Base-by-base conservation (phyloP, 2,888 invertebrate genomes). In the Acronicta aceris region DNA sequence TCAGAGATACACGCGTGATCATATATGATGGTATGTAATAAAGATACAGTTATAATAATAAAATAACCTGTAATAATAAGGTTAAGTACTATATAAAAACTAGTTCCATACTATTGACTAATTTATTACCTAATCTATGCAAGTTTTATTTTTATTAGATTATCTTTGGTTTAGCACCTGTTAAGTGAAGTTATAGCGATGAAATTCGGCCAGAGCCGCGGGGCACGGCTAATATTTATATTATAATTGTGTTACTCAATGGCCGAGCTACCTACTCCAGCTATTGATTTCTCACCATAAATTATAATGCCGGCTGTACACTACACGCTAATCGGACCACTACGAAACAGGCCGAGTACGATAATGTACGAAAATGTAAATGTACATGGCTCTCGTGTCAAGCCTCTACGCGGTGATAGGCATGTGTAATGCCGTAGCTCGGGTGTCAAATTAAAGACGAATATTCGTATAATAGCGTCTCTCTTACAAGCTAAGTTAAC, bases 281-380 rank as follows among this genome's bases (percentile, higher is more conserved):
- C 73, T 80, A 78, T 83, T 83, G 79, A 83, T 83, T 89, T 91
- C 91, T 83, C 91, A 91, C 88, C 88, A 85, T 92, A 89, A 90
- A 91, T 90, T 89, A 90, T 86, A 79, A 84, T 80, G 71, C 1
- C n/a, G n/a, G n/a, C n/a, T n/a, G n/a, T n/a, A n/a, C n/a, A n/a
- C n/a, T n/a, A n/a, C n/a, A n/a, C n/a, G n/a, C n/a, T n/a, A n/a
- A n/a, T n/a, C n/a, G n/a, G n/a, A n/a, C n/a, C n/a, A n/a, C n/a
- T n/a, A n/a, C n/a, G n/a, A n/a, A n/a, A n/a, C n/a, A n/a, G n/a
- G n/a, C n/a, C n/a, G n/a, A n/a, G n/a, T n/a, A n/a, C n/a, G n/a
- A n/a, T n/a, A n/a, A n/a, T n/a, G n/a, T n/a, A n/a, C n/a, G n/a
- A n/a, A n/a, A n/a, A n/a, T n/a, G n/a, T n/a, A n/a, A n/a, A n/a